Base-by-base conservation (phyloP, 2,113 vertebrate species). In the Alosa alosa region DNA sequence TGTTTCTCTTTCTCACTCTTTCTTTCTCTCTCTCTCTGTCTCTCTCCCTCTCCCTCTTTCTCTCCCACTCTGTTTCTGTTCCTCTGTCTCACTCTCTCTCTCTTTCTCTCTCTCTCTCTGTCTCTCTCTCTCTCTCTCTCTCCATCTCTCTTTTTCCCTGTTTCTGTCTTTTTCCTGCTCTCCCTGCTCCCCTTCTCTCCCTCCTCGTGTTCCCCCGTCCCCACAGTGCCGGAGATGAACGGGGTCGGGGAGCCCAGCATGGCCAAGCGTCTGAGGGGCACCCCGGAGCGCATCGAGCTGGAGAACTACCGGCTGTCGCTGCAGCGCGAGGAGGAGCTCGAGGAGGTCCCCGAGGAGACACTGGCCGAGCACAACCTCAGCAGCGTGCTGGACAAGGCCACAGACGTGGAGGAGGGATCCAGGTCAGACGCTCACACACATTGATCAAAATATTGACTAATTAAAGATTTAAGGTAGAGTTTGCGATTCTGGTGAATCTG, bases 261-360 rank as follows among this genome's bases (percentile, higher is more conserved):
- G 0, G 95, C 97, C 4, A 99, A 99, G 89, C 92, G 98, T 13
- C 93, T 97, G 31, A 95, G 96, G 39, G 97, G 97, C 68, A 99
- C 98, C 0, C 98, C 98, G 0, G 98, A 99, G 82, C 95, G 98
- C 55, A 99, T 99, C 0, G 98, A 99, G 94, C 92, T 99, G 94
- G 98, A 99, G 95, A 99, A 99, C 91, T 99, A 98, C 92, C 96
- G 97, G 0, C 95, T 97, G 82, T 98, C 97, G 0, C 90, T 98
- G 94, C 96, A 96, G 90, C 95, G 90, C 44, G 97, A 98, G 0
- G 97, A 97, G 86, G 97, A 98, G 78, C 95, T 99, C 85, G 96
- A 99, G 92, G 98, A 99, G 90, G 98, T 99, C 0, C 97, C 98
- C 0, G 98, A 99, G 88, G 98, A 99, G 94, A 99, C 97, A 0